Evolutionary conservation across 1,140 invertebrate species (phyloP).

Genomic region (Drosophila yakuba): DNA sequence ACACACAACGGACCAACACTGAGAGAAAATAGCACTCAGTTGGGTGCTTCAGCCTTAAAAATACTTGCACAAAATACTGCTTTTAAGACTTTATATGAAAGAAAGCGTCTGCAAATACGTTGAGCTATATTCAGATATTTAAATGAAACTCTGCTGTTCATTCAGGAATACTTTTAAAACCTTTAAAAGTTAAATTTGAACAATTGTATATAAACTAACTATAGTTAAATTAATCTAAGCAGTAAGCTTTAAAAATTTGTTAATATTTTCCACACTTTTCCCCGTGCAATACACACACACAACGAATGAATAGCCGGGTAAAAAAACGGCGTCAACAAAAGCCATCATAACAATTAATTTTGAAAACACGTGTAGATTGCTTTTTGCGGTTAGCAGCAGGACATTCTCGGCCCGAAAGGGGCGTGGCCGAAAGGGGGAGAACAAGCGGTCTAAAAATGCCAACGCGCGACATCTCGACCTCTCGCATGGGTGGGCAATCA

Average conservation of each 20-base stretch:
- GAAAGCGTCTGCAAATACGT: no score
- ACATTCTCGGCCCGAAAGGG: constrained; percentile 23
- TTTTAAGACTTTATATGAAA: no score
- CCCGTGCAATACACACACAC: constrained; percentile 8
- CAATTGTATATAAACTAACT: no score
- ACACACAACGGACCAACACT: constrained; percentile 25
- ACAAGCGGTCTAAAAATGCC: constrained; percentile 51
- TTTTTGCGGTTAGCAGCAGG: constrained; percentile 78
- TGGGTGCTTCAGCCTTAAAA: no score
- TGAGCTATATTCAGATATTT: background rate
- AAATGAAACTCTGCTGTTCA: background rate
- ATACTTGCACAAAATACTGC: no score
- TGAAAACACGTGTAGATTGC: constrained; percentile 83
- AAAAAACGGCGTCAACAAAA: constrained; percentile 80
- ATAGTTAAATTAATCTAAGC: no score
- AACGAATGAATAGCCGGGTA: constrained; percentile 13
- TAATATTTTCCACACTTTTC: background rate
- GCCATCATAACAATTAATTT: constrained; percentile 84
- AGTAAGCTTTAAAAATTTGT: no score
- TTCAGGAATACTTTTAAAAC: background rate
- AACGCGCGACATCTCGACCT: constrained; percentile 68
- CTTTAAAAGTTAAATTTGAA: background rate
- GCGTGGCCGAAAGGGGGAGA: constrained; percentile 19
- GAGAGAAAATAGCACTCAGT: constrained; percentile 7
- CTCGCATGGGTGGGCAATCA: constrained; percentile 75